A percentile compares a stretch with the other conserved stretches of the same genome.
Evolutionary conservation across 2,113 vertebrate species (phyloP).

Genomic region (Tympanuchus pallidicinctus): DNA sequence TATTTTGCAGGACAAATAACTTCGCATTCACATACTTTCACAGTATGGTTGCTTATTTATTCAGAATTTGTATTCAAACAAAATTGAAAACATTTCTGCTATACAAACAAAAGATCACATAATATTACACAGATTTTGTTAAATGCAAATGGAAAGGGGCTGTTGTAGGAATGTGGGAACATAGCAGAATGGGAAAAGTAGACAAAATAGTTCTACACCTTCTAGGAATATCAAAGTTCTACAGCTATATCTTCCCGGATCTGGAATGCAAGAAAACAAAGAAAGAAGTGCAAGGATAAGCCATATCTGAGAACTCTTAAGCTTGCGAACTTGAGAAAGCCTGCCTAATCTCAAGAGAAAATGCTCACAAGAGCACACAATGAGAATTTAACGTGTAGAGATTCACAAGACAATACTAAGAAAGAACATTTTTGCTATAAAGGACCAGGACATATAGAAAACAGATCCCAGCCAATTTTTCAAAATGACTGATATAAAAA

Average conservation of each 20-base stretch:
- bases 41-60: background rate
- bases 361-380: background rate
- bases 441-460: background rate
- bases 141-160: background rate
- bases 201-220: rapidly evolving
- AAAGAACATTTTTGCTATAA: background rate
- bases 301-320: background rate
- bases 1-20: background rate
- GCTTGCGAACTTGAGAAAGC: background rate
- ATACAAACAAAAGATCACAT: background rate
- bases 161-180: too few relatives aligned
- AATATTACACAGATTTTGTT: rapidly evolving
- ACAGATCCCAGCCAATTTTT: background rate
- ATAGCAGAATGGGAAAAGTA: background rate
- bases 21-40: background rate
- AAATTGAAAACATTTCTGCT: background rate
- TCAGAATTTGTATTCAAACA: rapidly evolving
- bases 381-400: background rate
- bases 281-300: background rate
- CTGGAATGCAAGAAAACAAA: background rate
- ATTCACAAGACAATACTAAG: background rate
- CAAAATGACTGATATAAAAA: background rate
- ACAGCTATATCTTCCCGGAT: background rate
- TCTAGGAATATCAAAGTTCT: background rate
- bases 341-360: background rate